Evolutionary conservation across 64 coral and sea anemone species (phyloP), one percentile per base, ranked within the genome.

Genomic region (Stichodactyla mertensii): DNA sequence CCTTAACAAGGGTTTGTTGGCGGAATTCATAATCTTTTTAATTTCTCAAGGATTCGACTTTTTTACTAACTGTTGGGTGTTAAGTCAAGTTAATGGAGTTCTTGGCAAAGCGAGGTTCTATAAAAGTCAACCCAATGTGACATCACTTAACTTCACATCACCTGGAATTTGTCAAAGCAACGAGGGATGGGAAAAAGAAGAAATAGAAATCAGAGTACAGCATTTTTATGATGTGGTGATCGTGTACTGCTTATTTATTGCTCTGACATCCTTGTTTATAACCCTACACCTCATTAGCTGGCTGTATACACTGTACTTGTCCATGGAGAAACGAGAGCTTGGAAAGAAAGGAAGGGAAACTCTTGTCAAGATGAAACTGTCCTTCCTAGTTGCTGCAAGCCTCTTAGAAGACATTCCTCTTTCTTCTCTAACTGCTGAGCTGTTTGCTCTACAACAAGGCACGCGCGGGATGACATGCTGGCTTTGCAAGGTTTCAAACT

Each of bases 31-130:
- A 19, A 85, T 97, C 36, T 97, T 97, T 70, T 52, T 97, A 14
- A 51, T 93, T 4, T 88, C 93, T 15, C 95, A 97, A 54, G 95
- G 95, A n/a, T 97, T 97, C 52, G 89, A 97, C 86, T 89, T 97
- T 20, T 93, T 97, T 64, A 97, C 92, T 13, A 97, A 97, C 74
- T 82, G 61, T 53, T 93, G 91, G 91, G 95, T 91, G 16, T 74
- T 91, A n/a, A 88, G 54, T 28, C 91, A 93, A 83, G 92, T 92
- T 61, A 20, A 83, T 71, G 74, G 2, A 13, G 86, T 93, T 61
- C 87, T 91, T 55, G 57, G 22, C 31, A 93, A 78, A 12, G 28
- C 91, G 16, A 18, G 90, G 58, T 85, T 71, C 11, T 91, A 87
- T 27, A 70, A 93, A 83, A 81, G 70, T 70, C 61, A 58, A 56